Conservation (phyloP, 1,140 invertebrate species). For the Rhysida immarginata region DNA sequence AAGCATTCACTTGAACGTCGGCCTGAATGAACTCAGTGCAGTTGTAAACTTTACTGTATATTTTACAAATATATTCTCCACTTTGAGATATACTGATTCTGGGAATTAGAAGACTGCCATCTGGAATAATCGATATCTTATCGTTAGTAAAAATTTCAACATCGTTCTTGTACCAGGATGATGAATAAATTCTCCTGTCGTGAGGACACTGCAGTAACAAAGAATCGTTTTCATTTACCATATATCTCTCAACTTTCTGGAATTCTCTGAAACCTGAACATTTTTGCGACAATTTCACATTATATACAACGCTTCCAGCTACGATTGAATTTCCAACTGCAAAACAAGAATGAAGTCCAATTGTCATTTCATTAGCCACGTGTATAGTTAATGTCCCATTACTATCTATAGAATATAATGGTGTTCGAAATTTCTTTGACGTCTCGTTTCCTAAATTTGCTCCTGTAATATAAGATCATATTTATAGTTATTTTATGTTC, state of each 20-base stretch:
- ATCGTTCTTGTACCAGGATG: not conserved
- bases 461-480: too few species aligned
- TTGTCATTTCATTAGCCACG: not conserved
- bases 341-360: not conserved
- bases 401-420: not conserved
- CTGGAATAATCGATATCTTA: not conserved
- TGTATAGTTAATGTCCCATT: not conserved
- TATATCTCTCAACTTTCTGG: not conserved
- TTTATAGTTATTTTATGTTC: too few species aligned
- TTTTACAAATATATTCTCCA: not conserved
- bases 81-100: not conserved
- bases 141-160: not conserved
- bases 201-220: not conserved
- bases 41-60: not conserved
- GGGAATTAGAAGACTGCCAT: not conserved
- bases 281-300: not conserved
- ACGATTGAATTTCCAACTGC: not conserved
- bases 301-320: not conserved
- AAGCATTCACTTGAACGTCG: not conserved
- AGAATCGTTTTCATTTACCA: not conserved
- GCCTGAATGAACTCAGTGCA: not conserved
- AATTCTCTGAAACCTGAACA: too few species aligned
- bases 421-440: not conserved
- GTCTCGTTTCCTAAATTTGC: too few species aligned
- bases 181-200: not conserved